Percentiles rank a stretch among this genome's conserved stretches.
Conservation (phyloP, 1,140 invertebrate species). For the Leptinotarsa lineolata region DNA sequence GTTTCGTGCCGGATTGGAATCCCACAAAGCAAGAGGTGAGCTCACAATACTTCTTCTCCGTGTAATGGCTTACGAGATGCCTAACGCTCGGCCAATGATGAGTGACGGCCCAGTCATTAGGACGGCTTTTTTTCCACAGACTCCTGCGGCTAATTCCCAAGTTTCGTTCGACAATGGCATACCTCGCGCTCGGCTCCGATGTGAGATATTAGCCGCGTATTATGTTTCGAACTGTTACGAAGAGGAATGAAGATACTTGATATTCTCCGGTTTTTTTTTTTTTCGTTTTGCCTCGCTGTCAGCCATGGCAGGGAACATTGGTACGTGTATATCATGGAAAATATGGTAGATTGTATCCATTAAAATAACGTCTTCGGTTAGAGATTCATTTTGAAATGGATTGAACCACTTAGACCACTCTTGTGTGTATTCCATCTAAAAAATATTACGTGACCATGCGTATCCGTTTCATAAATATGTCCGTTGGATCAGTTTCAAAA, state of each 20-base stretch:
- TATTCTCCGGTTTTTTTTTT: background rate
- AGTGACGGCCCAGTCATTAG: constrained; percentile 50
- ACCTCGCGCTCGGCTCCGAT: constrained; percentile 4
- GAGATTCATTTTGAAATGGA: no score
- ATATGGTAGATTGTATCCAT: background rate
- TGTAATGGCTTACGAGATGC: constrained; percentile 44
- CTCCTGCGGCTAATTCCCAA: constrained; percentile 39
- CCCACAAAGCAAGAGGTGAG: constrained; percentile 39
- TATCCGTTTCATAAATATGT: no score
- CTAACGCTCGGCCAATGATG: constrained; percentile 44
- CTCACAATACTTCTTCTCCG: constrained; percentile 5
- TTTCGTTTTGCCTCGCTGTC: background rate
- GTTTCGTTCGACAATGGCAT: constrained; percentile 21
- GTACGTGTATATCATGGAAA: background rate
- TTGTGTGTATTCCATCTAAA: no score
- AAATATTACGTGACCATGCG: no score
- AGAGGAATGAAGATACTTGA: constrained; percentile 3
- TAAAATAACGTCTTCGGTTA: no score
- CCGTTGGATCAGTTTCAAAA: no score
- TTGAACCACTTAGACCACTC: no score
- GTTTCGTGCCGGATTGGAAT: constrained; percentile 46
- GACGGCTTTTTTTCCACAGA: constrained; percentile 32
- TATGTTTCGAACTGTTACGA: background rate
- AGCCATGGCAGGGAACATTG: background rate
- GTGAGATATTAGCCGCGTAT: constrained; percentile 21